Evolutionary conservation across 2,888 invertebrate genomes (phyloP).

Genomic region (Chrysolina americana): DNA sequence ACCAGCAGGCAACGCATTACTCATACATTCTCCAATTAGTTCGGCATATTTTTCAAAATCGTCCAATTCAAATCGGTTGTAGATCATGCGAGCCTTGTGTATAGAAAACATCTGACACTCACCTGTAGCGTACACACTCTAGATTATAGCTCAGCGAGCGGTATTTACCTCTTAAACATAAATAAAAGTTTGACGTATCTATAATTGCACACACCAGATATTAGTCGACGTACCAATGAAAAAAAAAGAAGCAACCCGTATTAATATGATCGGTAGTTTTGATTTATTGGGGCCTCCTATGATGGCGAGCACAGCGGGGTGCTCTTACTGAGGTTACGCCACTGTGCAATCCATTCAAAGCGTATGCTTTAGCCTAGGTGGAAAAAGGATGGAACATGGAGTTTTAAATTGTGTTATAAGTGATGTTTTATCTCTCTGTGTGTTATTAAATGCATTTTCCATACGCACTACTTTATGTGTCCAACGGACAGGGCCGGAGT

Average conservation of each 20-base stretch:
- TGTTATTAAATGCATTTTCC: constrained; percentile 59
- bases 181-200: constrained; percentile 68
- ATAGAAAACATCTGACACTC: constrained; percentile 50
- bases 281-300: constrained; percentile 65
- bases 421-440: constrained; percentile 40
- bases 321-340: constrained; percentile 62
- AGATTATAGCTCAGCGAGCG: constrained; percentile 54
- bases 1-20: constrained; percentile 51
- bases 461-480: constrained; percentile 60
- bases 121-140: constrained; percentile 54
- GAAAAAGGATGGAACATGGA: constrained; percentile 24
- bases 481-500: constrained; percentile 25
- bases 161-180: constrained; percentile 61
- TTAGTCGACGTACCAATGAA: constrained; percentile 35
- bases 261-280: constrained; percentile 67
- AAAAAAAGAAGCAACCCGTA: constrained; percentile 34
- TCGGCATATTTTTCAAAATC: constrained; percentile 54
- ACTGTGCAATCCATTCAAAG: constrained; percentile 36
- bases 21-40: constrained; percentile 55
- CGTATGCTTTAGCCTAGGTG: constrained; percentile 9
- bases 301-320: constrained; percentile 64
- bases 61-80: constrained; percentile 44
- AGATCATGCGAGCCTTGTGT: constrained; percentile 34
- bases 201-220: constrained; percentile 67
- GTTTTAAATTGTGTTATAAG: constrained; percentile 47